A percentile compares a stretch with the other conserved stretches of the same genome.
Conservation (phyloP, 2,888 invertebrate genomes). For the Aleiodes alternator region DNA sequence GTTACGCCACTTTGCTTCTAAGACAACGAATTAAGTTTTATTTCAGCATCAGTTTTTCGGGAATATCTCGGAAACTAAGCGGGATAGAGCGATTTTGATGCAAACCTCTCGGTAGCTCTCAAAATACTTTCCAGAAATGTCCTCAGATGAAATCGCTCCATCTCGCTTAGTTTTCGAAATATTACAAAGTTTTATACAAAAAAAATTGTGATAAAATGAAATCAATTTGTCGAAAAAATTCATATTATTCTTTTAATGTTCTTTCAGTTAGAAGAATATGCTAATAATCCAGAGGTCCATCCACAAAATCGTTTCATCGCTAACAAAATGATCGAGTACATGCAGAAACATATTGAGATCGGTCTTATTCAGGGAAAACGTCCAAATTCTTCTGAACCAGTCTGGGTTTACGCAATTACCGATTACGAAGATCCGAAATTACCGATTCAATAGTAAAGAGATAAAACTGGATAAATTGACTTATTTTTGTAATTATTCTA, state of each 20-base stretch:
- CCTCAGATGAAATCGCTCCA: too few species aligned
- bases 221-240: not conserved
- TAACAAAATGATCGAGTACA: slow-evolving; percentile 81
- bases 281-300: slow-evolving; percentile 84
- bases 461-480: too few species aligned
- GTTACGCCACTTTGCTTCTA: too few species aligned
- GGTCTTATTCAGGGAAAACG: slow-evolving; percentile 77
- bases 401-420: slow-evolving; percentile 65
- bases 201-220: too few species aligned
- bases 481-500: too few species aligned
- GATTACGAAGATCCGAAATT: slow-evolving; percentile 9
- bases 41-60: too few species aligned
- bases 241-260: slow-evolving; percentile 20
- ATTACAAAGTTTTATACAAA: not conserved
- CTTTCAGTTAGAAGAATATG: slow-evolving; percentile 79
- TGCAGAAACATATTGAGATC: slow-evolving; percentile 80
- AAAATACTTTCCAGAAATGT: too few species aligned
- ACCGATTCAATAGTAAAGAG: not conserved
- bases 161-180: not conserved
- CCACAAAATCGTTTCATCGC: slow-evolving; percentile 84
- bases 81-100: too few species aligned
- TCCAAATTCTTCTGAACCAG: slow-evolving; percentile 76
- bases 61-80: too few species aligned
- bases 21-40: too few species aligned
- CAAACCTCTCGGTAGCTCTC: too few species aligned